A percentile compares a stretch with the other conserved stretches of the same genome.
These are phyloP conservation scores for Spodoptera littoralis DNA, from an alignment of 2,888 invertebrate genomes.

Conservation along the genomic window DNA sequence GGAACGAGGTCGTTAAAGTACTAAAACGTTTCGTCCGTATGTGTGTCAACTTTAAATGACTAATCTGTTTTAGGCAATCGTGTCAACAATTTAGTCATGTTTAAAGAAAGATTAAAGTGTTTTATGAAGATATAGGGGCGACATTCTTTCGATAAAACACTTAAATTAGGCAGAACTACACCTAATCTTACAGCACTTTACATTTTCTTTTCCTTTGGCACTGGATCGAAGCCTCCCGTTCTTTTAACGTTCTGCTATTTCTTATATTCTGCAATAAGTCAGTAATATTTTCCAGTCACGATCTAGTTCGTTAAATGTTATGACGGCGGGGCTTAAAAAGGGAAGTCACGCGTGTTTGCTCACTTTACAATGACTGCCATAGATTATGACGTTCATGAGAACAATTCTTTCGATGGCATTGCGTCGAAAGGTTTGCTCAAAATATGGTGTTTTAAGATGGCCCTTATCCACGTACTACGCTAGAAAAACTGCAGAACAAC, in stretches of 20 bases:
- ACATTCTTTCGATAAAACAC: too few species aligned
- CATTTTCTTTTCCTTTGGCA: too few species aligned
- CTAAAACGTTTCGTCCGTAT: slow-evolving; percentile 34
- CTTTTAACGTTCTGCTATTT: neutral
- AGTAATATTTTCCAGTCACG: slow-evolving; percentile 31
- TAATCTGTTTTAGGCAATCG: slow-evolving; percentile 50
- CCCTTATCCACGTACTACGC: too few species aligned
- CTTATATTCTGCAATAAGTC: slow-evolving; percentile 13
- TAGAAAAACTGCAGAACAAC: too few species aligned
- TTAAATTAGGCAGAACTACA: too few species aligned
- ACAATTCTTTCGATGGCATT: too few species aligned
- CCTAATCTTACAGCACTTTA: too few species aligned
- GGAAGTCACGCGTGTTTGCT: slow-evolving; percentile 23
- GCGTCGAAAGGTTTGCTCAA: too few species aligned
- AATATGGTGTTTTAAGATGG: too few species aligned
- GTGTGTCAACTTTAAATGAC: slow-evolving; percentile 38
- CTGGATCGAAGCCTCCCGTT: too few species aligned
- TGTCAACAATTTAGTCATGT: slow-evolving; percentile 44
- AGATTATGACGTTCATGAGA: neutral
- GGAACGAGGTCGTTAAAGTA: slow-evolving; percentile 41
- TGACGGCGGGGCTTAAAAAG: slow-evolving; percentile 9
- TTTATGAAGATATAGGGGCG: slow-evolving; percentile 2
- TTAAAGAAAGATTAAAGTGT: slow-evolving; percentile 41
- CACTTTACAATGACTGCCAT: slow-evolving; percentile 6
- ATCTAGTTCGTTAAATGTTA: slow-evolving; percentile 17